Percentiles rank a stretch among this genome's conserved stretches.
These are phyloP conservation scores for Nymphalis c-album DNA, from an alignment of 2,888 invertebrate genomes.

Conservation along the genomic window DNA sequence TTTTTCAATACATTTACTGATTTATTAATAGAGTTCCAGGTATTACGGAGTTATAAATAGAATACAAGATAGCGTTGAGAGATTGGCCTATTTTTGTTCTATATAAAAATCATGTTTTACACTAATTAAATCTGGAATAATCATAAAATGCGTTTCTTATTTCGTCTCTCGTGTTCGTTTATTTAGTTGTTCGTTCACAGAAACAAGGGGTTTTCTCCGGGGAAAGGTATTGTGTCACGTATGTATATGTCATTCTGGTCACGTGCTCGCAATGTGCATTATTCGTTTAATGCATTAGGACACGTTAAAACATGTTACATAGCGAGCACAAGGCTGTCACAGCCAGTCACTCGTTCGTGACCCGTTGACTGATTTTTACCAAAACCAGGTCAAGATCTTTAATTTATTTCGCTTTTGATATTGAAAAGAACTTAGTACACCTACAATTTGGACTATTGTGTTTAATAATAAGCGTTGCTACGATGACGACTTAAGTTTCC, in stretches of 20 bases:
- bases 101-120: no score
- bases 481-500: background rate
- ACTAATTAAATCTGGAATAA: no score
- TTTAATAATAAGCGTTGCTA: background rate
- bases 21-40: no score
- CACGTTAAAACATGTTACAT: slow-evolving; percentile 62
- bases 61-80: no score
- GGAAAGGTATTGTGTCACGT: slow-evolving; percentile 21
- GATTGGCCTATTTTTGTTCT: no score
- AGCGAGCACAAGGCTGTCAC: slow-evolving; percentile 70
- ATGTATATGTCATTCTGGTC: slow-evolving; percentile 27
- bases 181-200: background rate
- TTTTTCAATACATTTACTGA: no score
- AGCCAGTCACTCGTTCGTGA: slow-evolving; percentile 79
- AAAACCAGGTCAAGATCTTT: slow-evolving; percentile 78
- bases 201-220: slow-evolving; percentile 9
- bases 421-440: slow-evolving; percentile 51
- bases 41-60: no score
- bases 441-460: slow-evolving; percentile 34
- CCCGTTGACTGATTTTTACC: slow-evolving; percentile 77
- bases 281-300: slow-evolving; percentile 54
- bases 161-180: slow-evolving; percentile 2
- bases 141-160: background rate
- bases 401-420: slow-evolving; percentile 67
- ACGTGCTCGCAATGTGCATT: slow-evolving; percentile 36